phyloP scores from a whole-genome alignment of 2,113 vertebrate genomes.

The Pelusios castaneus region DNA sequence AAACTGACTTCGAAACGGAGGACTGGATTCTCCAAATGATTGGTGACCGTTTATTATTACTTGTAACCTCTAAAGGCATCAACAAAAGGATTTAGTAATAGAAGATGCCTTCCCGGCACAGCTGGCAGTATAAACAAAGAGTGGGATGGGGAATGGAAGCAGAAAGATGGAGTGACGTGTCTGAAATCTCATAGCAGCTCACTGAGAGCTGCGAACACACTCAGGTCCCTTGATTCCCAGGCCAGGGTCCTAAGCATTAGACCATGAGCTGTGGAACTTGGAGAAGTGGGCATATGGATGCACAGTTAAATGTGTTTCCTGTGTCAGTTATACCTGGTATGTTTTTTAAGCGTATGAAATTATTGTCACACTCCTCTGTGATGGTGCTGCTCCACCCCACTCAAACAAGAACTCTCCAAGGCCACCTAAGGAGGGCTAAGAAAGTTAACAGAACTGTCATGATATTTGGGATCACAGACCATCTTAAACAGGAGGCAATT shows the following conservation, averaged over 20 bases:
- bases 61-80: background rate
- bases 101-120: background rate
- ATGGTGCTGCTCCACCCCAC: background rate
- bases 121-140: background rate
- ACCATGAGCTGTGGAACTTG: background rate
- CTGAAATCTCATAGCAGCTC: background rate
- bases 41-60: slow-evolving; percentile 43
- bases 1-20: slow-evolving; percentile 44
- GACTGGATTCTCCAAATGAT: slow-evolving; percentile 29
- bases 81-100: background rate
- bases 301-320: background rate
- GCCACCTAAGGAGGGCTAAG: accelerated
- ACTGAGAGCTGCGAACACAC: background rate
- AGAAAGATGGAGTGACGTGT: background rate
- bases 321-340: background rate
- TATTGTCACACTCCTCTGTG: too few relatives aligned
- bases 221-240: background rate
- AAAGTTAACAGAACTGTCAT: background rate
- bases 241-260: accelerated
- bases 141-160: background rate
- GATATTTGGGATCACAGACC: background rate
- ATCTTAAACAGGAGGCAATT: background rate
- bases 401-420: too few relatives aligned
- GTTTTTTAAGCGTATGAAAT: too few relatives aligned
- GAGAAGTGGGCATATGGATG: accelerated